phyloP scores from a whole-genome alignment of 2,888 invertebrate species.

The Drymonia ruficornis region DNA sequence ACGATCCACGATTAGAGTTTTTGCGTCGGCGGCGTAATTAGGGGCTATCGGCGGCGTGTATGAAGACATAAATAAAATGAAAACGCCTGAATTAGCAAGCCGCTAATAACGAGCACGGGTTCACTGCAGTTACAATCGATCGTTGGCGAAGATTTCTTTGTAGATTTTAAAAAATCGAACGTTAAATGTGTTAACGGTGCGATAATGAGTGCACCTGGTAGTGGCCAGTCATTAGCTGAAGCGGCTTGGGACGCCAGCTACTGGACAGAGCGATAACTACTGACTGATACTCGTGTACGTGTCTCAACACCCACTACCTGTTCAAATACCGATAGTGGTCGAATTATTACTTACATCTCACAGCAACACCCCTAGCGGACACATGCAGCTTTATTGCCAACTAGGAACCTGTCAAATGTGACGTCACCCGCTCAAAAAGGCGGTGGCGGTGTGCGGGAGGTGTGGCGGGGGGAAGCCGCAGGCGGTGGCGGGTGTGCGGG shows the following conservation, averaged over 20 bases:
- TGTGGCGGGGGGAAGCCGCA: too few species aligned
- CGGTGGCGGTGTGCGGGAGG: too few species aligned
- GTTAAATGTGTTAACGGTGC: not conserved
- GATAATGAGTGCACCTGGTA: conserved; percentile 3
- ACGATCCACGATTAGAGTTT: conserved; percentile 81
- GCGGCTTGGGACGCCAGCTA: not conserved
- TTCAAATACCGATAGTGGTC: too few species aligned
- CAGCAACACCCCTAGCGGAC: too few species aligned
- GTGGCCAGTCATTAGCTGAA: not conserved
- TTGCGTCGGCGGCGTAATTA: conserved; percentile 79
- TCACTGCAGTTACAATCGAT: conserved; percentile 74
- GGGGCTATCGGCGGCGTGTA: conserved; percentile 82
- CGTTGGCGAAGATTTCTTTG: conserved; percentile 52
- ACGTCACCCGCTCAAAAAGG: too few species aligned
- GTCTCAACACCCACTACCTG: too few species aligned
- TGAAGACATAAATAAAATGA: conserved; percentile 84
- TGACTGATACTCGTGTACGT: too few species aligned
- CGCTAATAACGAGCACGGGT: conserved; percentile 52
- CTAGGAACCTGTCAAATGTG: too few species aligned
- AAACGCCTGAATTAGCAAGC: conserved; percentile 72
- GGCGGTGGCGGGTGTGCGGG: too few species aligned
- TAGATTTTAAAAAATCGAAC: conserved; percentile 28
- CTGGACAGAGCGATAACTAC: not conserved
- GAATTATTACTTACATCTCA: too few species aligned
- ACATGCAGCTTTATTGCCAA: too few species aligned